Percentiles rank a stretch among this genome's conserved stretches.
These are phyloP conservation scores for Danio albolineatus DNA, from an alignment of 2,797 vertebrate genomes.

Conservation along the genomic window DNA sequence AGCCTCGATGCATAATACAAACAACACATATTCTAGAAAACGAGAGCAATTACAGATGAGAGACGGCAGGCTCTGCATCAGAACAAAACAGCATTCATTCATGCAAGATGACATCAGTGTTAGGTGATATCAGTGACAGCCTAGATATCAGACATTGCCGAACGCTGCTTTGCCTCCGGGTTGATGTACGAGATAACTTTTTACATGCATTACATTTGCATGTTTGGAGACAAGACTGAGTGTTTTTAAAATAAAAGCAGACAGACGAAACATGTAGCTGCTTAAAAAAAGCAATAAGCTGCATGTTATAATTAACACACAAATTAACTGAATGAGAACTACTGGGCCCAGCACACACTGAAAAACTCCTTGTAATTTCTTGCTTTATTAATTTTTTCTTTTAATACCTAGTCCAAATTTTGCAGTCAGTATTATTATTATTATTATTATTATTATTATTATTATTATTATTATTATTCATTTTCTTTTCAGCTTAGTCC, in stretches of 20 bases:
- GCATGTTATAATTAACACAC: background rate
- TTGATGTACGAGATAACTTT: conserved; percentile 67
- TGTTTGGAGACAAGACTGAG: conserved; percentile 66
- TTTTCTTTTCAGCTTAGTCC: too few species aligned
- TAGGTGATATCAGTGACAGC: conserved; percentile 41
- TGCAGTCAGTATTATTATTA: too few species aligned
- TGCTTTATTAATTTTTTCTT: too few species aligned
- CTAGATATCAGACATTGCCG: conserved; percentile 3
- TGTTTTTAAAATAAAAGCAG: conserved; percentile 60
- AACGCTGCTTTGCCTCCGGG: conserved; percentile 56
- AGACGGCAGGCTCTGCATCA: background rate
- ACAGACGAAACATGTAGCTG: conserved; percentile 33
- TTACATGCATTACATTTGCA: conserved; percentile 72
- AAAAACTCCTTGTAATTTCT: too few species aligned
- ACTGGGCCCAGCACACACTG: too few species aligned
- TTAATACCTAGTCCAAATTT: too few species aligned
- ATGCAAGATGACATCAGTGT: conserved; percentile 36
- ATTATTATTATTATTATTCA: too few species aligned
- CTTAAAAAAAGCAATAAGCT: background rate
- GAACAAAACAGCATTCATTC: conserved; percentile 39
- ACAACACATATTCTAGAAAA: background rate
- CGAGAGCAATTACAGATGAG: conserved; percentile 7
- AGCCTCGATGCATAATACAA: background rate
- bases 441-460: too few species aligned
- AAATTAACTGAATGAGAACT: too few species aligned